Base-by-base conservation (phyloP, 1,140 invertebrate species). In the Pseudomyrmex cubaensis region DNA sequence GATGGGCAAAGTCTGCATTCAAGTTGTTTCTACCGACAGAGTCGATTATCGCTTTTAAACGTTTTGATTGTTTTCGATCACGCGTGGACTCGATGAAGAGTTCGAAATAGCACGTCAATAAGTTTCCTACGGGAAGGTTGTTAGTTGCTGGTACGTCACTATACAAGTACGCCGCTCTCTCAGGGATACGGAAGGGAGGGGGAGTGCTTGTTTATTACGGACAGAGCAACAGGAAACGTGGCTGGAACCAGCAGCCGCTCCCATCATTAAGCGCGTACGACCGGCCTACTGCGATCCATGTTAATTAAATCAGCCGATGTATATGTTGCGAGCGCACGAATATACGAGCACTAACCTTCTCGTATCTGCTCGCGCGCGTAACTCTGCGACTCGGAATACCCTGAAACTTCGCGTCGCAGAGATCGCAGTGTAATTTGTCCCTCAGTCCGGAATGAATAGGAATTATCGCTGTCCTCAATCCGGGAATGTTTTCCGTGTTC, bases 251-350 rank as follows among this genome's bases (percentile, higher is more conserved):
- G 57, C 52, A 78, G 78, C 89, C 76, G 69, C 69, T 90, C 80
- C 90, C 87, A 83, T 91, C 89, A 90, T 91, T 89, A 90, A 90
- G 87, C 85, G 69, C 64, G 67, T 83, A 82, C 84, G 80, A 85
- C 74, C 75, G 72, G 84, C 72, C 73, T 84, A 74, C 63, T 85
- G 66, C 77, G 70, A 91, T 89, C 82, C 87, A 87, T 88, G 89
- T 90, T 90, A 91, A 92, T 91, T 85, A 91, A 91, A 92, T 92
- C 85, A 89, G 80, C 86, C 62, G 57, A 85, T 69, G 86, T 89
- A 75, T 83, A 85, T 82, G 73, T 76, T 50, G 67, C n/a, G 72
- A 72, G 59, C 85, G 63, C 64, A 70, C 48, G 25, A 54, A 25
- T 64, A 69, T 56, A 75, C 56, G 20, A 67, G 61, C 54, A 72